Percentiles rank a stretch among this genome's conserved stretches.
phyloP scores from a whole-genome alignment of 2,797 vertebrate genomes.

The Euphonia xanthogaster region DNA sequence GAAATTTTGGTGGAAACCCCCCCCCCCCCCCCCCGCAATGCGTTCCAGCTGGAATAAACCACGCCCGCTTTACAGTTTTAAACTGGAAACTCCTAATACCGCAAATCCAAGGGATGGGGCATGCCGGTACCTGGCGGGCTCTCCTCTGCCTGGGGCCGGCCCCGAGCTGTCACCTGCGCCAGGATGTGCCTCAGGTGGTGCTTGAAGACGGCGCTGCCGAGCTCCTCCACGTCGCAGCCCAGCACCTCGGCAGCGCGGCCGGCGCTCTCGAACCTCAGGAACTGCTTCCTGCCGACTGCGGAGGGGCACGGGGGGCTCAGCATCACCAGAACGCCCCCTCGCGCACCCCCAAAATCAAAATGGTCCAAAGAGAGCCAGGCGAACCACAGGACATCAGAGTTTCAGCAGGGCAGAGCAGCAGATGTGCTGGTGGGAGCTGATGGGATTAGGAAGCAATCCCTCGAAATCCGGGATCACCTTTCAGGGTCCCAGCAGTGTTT shows the following conservation, averaged over 20 bases:
- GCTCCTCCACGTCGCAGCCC: constrained; percentile 90
- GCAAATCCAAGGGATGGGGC: background rate
- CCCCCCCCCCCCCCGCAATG: no score
- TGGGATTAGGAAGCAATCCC: background rate
- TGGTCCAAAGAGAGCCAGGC: accelerated
- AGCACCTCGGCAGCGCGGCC: constrained; percentile 80
- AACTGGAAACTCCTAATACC: background rate
- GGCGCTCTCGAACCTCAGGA: constrained; percentile 88
- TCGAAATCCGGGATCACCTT: background rate
- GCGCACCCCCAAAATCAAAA: accelerated
- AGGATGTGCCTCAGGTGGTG: constrained; percentile 92
- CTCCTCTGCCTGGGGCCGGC: constrained; percentile 18
- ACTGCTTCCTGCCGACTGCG: constrained; percentile 92
- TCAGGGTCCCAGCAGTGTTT: background rate
- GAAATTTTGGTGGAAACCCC: background rate
- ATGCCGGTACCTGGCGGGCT: constrained; percentile 39
- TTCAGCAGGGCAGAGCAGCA: background rate
- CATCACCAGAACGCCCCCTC: background rate
- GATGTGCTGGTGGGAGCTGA: background rate
- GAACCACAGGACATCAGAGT: accelerated
- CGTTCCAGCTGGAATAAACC: background rate
- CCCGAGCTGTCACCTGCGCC: constrained; percentile 78
- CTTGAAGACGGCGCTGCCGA: constrained; percentile 90
- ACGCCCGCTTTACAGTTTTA: background rate
- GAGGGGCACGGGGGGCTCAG: accelerated